These are phyloP conservation scores for Saturnia pavonia DNA, from an alignment of 2,888 invertebrate genomes.

Conservation along the genomic window DNA sequence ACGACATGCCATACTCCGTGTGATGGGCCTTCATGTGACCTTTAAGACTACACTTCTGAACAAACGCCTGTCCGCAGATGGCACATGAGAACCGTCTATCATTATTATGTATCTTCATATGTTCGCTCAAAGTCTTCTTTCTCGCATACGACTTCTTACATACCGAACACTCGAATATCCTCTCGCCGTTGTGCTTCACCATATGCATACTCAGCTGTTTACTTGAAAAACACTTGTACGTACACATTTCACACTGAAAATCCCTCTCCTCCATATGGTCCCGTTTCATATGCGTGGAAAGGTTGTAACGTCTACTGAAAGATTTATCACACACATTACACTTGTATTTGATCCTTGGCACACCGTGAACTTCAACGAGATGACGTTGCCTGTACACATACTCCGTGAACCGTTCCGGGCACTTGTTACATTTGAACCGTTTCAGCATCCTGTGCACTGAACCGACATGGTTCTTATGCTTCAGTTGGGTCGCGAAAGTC, in stretches of 20 bases:
- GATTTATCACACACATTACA: constrained; percentile 61
- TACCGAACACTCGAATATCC: constrained; percentile 60
- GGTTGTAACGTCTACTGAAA: constrained; percentile 51
- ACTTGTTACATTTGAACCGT: constrained; percentile 61
- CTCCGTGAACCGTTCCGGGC: constrained; percentile 60
- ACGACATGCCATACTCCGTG: not conserved
- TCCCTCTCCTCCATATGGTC: constrained; percentile 60
- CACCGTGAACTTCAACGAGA: constrained; percentile 58
- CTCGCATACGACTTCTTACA: constrained; percentile 70
- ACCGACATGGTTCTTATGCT: constrained; percentile 58
- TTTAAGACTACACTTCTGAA: constrained; percentile 70
- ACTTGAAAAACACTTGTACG: constrained; percentile 62
- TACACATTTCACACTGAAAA: constrained; percentile 36
- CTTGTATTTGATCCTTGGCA: constrained; percentile 55
- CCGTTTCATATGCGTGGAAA: constrained; percentile 62
- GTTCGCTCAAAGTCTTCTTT: constrained; percentile 65
- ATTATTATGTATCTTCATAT: constrained; percentile 68
- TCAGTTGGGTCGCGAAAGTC: constrained; percentile 51
- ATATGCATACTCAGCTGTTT: constrained; percentile 59
- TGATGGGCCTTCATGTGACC: constrained; percentile 67
- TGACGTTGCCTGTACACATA: constrained; percentile 65
- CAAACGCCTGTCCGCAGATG: constrained; percentile 66
- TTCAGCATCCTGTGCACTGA: constrained; percentile 58
- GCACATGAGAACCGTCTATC: constrained; percentile 63
- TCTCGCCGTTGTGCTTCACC: constrained; percentile 61